phyloP scores from a whole-genome alignment of 2,888 invertebrate species.

The Microplitis deprimator region DNA sequence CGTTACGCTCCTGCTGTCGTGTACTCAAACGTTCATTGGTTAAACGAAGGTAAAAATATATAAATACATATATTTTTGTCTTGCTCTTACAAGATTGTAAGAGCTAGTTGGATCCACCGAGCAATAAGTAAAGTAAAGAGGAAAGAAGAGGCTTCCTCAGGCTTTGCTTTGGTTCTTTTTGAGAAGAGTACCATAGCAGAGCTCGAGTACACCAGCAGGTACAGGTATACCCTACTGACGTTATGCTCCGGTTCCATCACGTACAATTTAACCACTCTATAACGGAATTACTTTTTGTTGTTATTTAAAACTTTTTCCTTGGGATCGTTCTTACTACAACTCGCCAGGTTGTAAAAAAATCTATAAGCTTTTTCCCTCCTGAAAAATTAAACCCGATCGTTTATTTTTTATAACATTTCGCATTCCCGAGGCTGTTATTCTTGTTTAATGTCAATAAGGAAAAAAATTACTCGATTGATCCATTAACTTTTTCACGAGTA shows the following conservation, averaged over 20 bases:
- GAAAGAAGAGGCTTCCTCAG: constrained; percentile 23
- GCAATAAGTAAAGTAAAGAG: constrained; percentile 16
- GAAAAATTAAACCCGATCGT: background rate
- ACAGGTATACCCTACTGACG: constrained; percentile 41
- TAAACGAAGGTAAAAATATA: constrained; percentile 35
- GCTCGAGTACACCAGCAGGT: background rate
- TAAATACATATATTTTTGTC: constrained; percentile 9
- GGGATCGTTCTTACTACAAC: constrained; percentile 4
- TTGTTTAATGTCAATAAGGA: background rate
- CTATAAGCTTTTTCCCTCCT: background rate
- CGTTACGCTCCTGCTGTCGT: constrained; percentile 35
- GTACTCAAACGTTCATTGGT: constrained; percentile 27
- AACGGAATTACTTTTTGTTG: constrained; percentile 48
- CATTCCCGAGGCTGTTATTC: background rate
- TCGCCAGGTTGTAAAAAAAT: constrained; percentile 20
- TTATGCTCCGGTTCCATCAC: constrained; percentile 57
- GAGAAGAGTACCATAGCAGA: no score
- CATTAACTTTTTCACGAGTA: background rate
- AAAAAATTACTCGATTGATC: background rate
- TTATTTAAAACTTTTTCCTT: background rate
- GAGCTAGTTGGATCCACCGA: constrained; percentile 17
- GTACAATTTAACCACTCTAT: constrained; percentile 46
- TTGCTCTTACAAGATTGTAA: constrained; percentile 9
- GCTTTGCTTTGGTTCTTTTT: background rate
- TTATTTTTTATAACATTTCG: background rate